Percentiles rank a stretch among this genome's conserved stretches.
Evolutionary conservation across 2,113 vertebrate genomes (phyloP).

Genomic region (Enhydra lutris): DNA sequence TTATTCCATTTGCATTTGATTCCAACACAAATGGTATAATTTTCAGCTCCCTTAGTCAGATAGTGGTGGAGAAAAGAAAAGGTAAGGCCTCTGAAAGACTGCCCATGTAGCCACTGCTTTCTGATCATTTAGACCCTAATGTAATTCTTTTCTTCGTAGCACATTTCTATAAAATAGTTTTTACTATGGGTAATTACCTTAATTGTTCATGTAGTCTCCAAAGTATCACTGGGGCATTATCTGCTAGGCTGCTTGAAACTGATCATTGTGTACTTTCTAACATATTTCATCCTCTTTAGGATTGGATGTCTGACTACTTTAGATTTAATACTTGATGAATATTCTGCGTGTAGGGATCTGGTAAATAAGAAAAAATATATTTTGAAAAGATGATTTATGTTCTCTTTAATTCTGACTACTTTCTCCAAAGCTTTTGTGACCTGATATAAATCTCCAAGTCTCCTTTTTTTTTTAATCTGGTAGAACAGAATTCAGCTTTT

Average conservation of each 20-base stretch:
- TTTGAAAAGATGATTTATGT: slow-evolving; percentile 56
- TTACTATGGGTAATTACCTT: slow-evolving; percentile 57
- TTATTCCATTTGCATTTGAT: slow-evolving; percentile 78
- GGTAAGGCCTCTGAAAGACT: not conserved
- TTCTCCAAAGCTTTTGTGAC: not conserved
- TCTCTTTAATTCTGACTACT: slow-evolving; percentile 27
- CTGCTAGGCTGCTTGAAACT: not conserved
- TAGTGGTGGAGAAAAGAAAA: slow-evolving; percentile 29
- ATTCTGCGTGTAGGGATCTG: not conserved
- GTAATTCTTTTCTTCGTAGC: slow-evolving; percentile 37
- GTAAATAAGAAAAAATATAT: slow-evolving; percentile 42
- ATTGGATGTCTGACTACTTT: slow-evolving; percentile 28
- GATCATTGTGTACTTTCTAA: slow-evolving; percentile 33
- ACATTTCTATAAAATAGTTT: slow-evolving; percentile 60
- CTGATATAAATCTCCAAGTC: slow-evolving; percentile 13
- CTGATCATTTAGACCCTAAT: not conserved
- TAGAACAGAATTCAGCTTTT: slow-evolving; percentile 20
- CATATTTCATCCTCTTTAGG: slow-evolving; percentile 43
- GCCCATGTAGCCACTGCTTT: not conserved
- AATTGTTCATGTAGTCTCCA: slow-evolving; percentile 53
- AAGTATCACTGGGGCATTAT: slow-evolving; percentile 40
- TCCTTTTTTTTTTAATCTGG: not conserved
- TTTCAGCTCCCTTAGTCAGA: slow-evolving; percentile 71
- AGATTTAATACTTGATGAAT: slow-evolving; percentile 46
- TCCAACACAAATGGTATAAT: slow-evolving; percentile 72